Evolutionary conservation across 2,113 vertebrate genomes (phyloP).

Genomic region (Panthera leo): DNA sequence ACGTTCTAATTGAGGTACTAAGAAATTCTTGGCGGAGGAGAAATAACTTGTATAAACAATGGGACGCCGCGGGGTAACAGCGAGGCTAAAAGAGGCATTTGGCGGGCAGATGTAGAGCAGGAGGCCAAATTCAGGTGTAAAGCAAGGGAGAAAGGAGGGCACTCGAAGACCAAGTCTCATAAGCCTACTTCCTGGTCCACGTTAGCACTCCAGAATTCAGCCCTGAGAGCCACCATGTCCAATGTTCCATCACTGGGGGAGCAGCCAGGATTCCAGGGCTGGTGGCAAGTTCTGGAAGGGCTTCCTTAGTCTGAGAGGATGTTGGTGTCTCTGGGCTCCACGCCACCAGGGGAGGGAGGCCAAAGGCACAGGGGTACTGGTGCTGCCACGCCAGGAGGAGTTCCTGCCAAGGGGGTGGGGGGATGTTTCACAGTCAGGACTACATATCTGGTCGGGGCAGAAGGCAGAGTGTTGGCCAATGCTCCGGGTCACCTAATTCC

Average conservation of each 20-base stretch:
- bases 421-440: not conserved
- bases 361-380: too few relatives aligned
- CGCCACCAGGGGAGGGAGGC: fast-evolving
- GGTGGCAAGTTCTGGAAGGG: too few relatives aligned
- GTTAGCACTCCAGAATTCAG: not conserved
- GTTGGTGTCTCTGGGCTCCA: not conserved
- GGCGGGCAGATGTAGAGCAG: not conserved
- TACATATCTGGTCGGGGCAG: too few relatives aligned
- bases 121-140: not conserved
- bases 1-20: not conserved
- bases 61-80: not conserved
- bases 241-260: not conserved
- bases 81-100: not conserved
- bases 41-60: not conserved
- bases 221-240: too few relatives aligned
- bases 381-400: not conserved
- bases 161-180: not conserved
- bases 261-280: not conserved
- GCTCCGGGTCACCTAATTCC: too few relatives aligned
- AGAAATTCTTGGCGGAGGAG: not conserved
- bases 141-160: not conserved
- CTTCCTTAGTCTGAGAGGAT: not conserved
- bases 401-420: too few relatives aligned
- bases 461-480: not conserved
- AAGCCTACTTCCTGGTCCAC: too few relatives aligned